A percentile compares a stretch with the other conserved stretches of the same genome.
Conservation (phyloP, 2,888 invertebrate genomes). For the Actias luna region DNA sequence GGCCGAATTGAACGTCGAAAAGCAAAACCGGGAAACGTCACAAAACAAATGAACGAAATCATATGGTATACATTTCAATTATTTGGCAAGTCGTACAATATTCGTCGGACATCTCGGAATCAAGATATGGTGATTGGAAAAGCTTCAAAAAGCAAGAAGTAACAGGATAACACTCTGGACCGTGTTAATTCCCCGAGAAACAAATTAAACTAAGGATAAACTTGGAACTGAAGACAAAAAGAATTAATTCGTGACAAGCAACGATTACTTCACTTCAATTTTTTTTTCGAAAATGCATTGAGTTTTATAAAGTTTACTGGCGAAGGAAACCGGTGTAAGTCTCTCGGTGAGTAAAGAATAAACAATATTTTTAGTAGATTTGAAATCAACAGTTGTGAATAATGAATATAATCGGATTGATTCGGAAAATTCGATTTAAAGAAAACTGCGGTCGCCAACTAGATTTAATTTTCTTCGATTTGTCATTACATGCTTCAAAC, state of each 20-base stretch:
- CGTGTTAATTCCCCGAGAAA: constrained; percentile 54
- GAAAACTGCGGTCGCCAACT: constrained; percentile 48
- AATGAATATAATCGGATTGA: not conserved
- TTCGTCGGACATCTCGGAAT: constrained; percentile 60
- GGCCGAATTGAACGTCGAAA: constrained; percentile 38
- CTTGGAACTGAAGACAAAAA: constrained; percentile 36
- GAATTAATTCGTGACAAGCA: constrained; percentile 53
- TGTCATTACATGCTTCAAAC: constrained; percentile 11
- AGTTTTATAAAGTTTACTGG: constrained; percentile 29
- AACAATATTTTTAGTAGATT: not conserved
- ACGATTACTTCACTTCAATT: constrained; percentile 44
- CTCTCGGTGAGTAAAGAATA: constrained; percentile 36
- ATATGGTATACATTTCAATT: constrained; percentile 76
- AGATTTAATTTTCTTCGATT: constrained; percentile 39
- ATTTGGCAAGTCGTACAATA: constrained; percentile 73
- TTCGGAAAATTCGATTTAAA: constrained; percentile 23
- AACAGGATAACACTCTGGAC: constrained; percentile 39
- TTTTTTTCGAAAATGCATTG: constrained; percentile 58
- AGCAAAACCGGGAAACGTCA: constrained; percentile 61
- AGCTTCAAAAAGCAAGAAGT: constrained; percentile 57
- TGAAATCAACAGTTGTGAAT: constrained; percentile 12
- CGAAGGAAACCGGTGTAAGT: constrained; percentile 29
- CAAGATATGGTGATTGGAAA: constrained; percentile 55
- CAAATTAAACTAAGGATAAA: constrained; percentile 63
- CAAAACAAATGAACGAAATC: constrained; percentile 76